Conservation (phyloP, 2,888 invertebrate species). For the Lamellibrachia satsuma region DNA sequence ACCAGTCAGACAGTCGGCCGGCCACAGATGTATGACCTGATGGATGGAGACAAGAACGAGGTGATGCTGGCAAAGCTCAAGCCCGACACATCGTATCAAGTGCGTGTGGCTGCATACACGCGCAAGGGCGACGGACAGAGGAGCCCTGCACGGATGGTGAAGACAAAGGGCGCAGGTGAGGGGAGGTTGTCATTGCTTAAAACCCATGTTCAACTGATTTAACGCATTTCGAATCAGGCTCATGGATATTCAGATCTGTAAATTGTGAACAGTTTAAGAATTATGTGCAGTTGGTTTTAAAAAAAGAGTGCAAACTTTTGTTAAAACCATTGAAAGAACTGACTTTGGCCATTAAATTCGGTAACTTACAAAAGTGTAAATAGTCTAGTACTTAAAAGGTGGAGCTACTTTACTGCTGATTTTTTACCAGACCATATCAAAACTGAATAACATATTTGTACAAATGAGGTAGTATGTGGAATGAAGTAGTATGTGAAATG, state of each 20-base stretch:
- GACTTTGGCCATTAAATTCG: too few species aligned
- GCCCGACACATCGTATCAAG: constrained; percentile 89
- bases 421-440: too few species aligned
- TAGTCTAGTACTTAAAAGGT: too few species aligned
- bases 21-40: constrained; percentile 78
- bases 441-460: background rate
- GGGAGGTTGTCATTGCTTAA: background rate
- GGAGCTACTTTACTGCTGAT: too few species aligned
- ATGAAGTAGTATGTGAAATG: too few species aligned
- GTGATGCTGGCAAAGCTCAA: constrained; percentile 88
- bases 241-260: too few species aligned
- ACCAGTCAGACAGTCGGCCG: constrained; percentile 43
- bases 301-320: too few species aligned
- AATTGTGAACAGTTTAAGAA: too few species aligned
- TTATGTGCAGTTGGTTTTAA: too few species aligned
- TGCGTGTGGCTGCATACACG: constrained; percentile 92
- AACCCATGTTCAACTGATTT: background rate
- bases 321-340: too few species aligned
- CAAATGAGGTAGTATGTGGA: background rate
- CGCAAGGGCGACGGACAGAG: constrained; percentile 96
- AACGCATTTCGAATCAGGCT: too few species aligned
- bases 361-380: too few species aligned
- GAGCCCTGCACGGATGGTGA: constrained; percentile 81
- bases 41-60: constrained; percentile 79
- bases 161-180: constrained; percentile 71